phyloP scores from a whole-genome alignment of 2,113 vertebrate genomes.

The Tylochromis polylepis region DNA sequence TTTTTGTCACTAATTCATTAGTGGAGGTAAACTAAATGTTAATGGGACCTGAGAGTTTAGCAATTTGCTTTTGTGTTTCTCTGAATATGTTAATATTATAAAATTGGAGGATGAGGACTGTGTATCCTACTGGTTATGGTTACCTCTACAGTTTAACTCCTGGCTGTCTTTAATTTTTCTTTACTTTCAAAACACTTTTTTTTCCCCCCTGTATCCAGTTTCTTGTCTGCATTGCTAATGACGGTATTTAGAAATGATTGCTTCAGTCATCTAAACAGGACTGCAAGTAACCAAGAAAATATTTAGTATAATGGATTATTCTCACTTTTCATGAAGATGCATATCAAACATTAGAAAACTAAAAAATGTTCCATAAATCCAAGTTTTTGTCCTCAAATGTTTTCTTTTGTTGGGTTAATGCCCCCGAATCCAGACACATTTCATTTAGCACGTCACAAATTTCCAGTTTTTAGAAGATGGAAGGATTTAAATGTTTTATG shows the following conservation, averaged over 20 bases:
- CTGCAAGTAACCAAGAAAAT: not conserved
- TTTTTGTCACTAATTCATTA: accelerated
- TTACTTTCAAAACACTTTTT: not conserved
- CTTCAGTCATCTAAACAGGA: not conserved
- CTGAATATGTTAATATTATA: not conserved
- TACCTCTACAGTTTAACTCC: not conserved
- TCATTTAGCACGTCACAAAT: too few relatives aligned
- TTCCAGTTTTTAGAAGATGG: too few relatives aligned
- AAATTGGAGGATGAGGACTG: accelerated
- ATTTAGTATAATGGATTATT: not conserved
- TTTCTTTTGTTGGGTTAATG: too few relatives aligned
- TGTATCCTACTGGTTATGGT: not conserved
- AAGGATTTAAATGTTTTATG: too few relatives aligned
- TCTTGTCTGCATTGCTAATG: not conserved
- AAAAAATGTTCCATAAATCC: too few relatives aligned
- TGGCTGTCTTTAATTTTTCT: not conserved
- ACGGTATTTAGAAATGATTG: not conserved
- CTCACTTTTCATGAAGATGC: not conserved
- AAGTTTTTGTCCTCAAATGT: too few relatives aligned
- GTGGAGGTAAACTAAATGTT: not conserved
- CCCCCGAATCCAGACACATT: too few relatives aligned
- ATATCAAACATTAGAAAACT: not conserved
- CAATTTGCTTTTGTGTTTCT: not conserved
- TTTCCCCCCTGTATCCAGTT: not conserved
- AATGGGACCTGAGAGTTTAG: accelerated